Evolutionary conservation across 2,113 vertebrate species (phyloP), one percentile per base, ranked within the genome.

Genomic region (Charadrius vociferus): DNA sequence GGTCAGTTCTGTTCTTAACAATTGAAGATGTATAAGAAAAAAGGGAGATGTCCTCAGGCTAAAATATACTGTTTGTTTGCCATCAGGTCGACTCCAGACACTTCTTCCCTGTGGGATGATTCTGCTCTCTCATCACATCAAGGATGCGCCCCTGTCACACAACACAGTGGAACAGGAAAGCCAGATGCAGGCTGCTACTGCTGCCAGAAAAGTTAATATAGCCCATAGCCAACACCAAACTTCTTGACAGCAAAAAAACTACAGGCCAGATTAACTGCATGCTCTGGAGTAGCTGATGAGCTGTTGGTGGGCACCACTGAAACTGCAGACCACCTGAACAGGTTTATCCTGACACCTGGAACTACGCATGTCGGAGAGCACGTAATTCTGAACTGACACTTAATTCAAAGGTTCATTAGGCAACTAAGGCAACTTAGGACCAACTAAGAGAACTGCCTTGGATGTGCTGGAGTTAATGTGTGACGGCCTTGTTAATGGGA

Each of bases 141-240:
- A 1, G 1, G 27, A 14, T 14, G 8, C 0, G 0, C 15, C 49
- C 14, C 22, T 13, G 0, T 10, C 49, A 65, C 23, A 3, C 7
- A 61, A 21, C 13, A 7, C 3, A 77, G n/a, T 13, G 36, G 22
- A 4, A 29, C 5, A 26, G 6, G 6, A 36, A 36, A 84, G 36
- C 43, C 77, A 91, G 68, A 10, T 41, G 49, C 53, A 81, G 72
- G 29, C 68, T 84, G 84, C 59, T 29, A 1, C 34, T 29, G 39
- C 85, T 87, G 85, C 73, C 70, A 74, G 55, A 66, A 36, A 49
- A 52, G 78, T 43, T 49, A 41, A 47, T 0, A 36, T 6, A 90
- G 45, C 49, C 63, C 18, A 63, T 2, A 36, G 77, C 61, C 81
- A 85, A 73, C 3, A 6, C 7, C 32, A 36, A 27, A 17, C 11